A percentile compares a stretch with the other conserved stretches of the same genome.
Evolutionary conservation across 2,797 vertebrate species (phyloP).

Genomic region (Gymnothorax javanicus): DNA sequence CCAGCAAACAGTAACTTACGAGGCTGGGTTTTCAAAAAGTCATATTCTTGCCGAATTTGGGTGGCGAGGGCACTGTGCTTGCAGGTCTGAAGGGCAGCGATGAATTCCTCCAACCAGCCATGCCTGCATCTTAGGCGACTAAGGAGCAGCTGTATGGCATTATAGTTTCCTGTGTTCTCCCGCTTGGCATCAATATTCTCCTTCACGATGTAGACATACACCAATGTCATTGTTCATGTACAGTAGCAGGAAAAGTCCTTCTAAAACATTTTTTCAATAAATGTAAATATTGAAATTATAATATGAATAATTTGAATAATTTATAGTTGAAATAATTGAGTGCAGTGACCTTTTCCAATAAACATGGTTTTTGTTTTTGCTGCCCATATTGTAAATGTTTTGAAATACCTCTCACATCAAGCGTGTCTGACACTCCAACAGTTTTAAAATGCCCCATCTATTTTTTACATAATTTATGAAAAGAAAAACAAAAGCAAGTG

Average conservation of each 20-base stretch:
- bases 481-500: not conserved
- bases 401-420: too few relatives aligned
- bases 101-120: conserved; percentile 73
- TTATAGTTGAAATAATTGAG: too few relatives aligned
- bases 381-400: too few relatives aligned
- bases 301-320: too few relatives aligned
- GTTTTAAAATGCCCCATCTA: not conserved
- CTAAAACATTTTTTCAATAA: too few relatives aligned
- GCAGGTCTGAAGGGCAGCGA: conserved; percentile 58
- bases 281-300: too few relatives aligned
- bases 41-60: conserved; percentile 60
- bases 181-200: conserved; percentile 71
- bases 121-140: conserved; percentile 70
- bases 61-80: conserved; percentile 53
- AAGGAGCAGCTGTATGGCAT: conserved; percentile 66
- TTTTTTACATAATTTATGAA: not conserved
- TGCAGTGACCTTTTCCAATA: too few relatives aligned
- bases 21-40: conserved; percentile 51
- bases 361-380: too few relatives aligned
- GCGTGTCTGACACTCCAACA: not conserved
- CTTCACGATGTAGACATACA: conserved; percentile 48
- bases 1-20: conserved; percentile 54
- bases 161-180: conserved; percentile 59
- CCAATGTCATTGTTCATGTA: not conserved
- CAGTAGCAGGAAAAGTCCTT: not conserved